phyloP scores from a whole-genome alignment of 2,888 invertebrate species.

The Orthosia gracilis region DNA sequence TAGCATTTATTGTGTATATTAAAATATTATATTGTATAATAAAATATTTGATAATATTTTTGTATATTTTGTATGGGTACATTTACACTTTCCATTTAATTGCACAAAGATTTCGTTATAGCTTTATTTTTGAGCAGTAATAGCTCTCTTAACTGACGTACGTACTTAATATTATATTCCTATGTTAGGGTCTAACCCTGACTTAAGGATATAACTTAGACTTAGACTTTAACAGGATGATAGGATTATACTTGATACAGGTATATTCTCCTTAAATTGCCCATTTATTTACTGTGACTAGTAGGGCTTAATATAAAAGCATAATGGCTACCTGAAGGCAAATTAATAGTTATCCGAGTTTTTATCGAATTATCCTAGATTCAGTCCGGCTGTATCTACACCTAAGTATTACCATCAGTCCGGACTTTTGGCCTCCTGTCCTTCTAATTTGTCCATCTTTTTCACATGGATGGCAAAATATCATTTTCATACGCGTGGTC shows the following conservation, averaged over 20 bases:
- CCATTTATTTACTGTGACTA: not conserved
- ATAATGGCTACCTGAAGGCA: not conserved
- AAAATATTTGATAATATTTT: conserved; percentile 49
- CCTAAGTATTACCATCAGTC: too few species aligned
- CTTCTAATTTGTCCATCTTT: too few species aligned
- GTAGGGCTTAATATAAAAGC: not conserved
- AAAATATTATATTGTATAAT: conserved; percentile 21
- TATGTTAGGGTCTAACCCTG: not conserved
- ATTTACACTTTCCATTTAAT: conserved; percentile 44
- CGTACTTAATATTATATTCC: conserved; percentile 29
- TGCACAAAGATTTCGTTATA: conserved; percentile 39
- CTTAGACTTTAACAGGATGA: not conserved
- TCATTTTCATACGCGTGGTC: too few species aligned
- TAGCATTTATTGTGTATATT: conserved; percentile 41
- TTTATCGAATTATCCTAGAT: not conserved
- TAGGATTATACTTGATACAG: conserved; percentile 15
- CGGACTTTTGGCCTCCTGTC: too few species aligned
- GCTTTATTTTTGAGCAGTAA: conserved; percentile 36
- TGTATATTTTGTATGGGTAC: conserved; percentile 47
- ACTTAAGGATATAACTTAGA: too few species aligned
- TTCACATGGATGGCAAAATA: too few species aligned
- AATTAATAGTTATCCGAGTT: not conserved
- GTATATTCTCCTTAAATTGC: conserved; percentile 24
- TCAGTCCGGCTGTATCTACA: not conserved
- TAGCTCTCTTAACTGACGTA: conserved; percentile 15